Conservation (phyloP, 2,888 invertebrate genomes). For the Lasius platythorax region DNA sequence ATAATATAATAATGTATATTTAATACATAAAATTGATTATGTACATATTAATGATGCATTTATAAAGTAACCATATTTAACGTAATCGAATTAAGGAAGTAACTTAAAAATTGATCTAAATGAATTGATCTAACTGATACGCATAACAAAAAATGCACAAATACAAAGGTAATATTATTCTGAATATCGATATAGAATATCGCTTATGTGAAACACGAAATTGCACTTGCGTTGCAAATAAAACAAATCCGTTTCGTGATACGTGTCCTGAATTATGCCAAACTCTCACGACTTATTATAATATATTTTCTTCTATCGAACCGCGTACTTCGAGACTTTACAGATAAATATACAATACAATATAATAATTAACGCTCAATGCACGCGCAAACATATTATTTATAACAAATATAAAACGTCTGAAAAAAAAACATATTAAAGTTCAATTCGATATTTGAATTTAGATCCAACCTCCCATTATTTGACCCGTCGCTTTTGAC, state of each 20-base stretch:
- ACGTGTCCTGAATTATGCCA: not conserved
- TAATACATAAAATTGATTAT: not conserved
- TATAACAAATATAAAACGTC: not conserved
- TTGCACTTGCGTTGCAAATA: not conserved
- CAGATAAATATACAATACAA: not conserved
- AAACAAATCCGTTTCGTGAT: not conserved
- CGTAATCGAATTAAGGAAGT: not conserved
- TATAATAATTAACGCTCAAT: not conserved
- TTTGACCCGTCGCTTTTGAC: conserved; percentile 91
- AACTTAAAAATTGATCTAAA: not conserved
- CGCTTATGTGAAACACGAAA: not conserved
- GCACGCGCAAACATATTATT: not conserved
- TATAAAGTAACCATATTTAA: conserved; percentile 24
- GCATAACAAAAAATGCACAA: not conserved
- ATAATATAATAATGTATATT: not conserved
- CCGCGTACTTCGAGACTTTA: not conserved
- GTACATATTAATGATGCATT: conserved; percentile 10
- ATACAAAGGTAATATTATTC: not conserved
- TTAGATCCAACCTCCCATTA: conserved; percentile 92
- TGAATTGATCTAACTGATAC: not conserved
- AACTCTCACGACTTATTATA: not conserved
- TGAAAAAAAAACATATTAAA: not conserved
- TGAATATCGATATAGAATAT: conserved; percentile 5
- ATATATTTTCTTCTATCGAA: not conserved
- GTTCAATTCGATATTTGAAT: conserved; percentile 7